phyloP scores from a whole-genome alignment of 2,797 vertebrate species.

The Euphonia xanthogaster region DNA sequence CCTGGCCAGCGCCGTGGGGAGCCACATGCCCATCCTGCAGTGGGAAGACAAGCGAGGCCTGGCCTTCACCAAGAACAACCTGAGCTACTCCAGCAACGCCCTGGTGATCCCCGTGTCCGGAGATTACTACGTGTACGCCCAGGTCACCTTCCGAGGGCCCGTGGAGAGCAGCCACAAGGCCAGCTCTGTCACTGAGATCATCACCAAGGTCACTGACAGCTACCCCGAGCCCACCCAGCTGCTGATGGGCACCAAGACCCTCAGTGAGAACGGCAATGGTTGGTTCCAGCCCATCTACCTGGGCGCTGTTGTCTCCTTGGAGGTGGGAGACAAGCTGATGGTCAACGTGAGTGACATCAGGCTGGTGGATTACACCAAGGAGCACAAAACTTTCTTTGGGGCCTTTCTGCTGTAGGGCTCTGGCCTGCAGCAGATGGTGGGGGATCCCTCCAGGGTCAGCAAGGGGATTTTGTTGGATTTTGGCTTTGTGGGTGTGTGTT shows the following conservation, averaged over 20 bases:
- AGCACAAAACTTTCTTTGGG: constrained; percentile 80
- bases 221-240: constrained; percentile 73
- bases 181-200: constrained; percentile 55
- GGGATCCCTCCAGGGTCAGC: not conserved
- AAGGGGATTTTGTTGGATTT: not conserved
- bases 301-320: constrained; percentile 71
- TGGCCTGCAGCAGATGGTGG: not conserved
- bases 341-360: constrained; percentile 75
- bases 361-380: constrained; percentile 76
- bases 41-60: constrained; percentile 76
- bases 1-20: not conserved
- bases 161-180: not conserved
- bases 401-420: constrained; percentile 71
- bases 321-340: constrained; percentile 74
- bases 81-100: constrained; percentile 73
- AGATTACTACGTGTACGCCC: constrained; percentile 79
- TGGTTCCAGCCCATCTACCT: constrained; percentile 77
- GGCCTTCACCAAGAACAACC: constrained; percentile 76
- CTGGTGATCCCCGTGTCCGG: constrained; percentile 74
- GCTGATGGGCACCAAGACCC: constrained; percentile 69
- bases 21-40: constrained; percentile 62
- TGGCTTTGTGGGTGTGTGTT: rapidly evolving
- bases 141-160: constrained; percentile 75
- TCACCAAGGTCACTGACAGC: constrained; percentile 73
- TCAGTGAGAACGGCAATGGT: constrained; percentile 56